Base-by-base conservation (phyloP, 1,140 invertebrate genomes). In the Nasonia longicornis region DNA sequence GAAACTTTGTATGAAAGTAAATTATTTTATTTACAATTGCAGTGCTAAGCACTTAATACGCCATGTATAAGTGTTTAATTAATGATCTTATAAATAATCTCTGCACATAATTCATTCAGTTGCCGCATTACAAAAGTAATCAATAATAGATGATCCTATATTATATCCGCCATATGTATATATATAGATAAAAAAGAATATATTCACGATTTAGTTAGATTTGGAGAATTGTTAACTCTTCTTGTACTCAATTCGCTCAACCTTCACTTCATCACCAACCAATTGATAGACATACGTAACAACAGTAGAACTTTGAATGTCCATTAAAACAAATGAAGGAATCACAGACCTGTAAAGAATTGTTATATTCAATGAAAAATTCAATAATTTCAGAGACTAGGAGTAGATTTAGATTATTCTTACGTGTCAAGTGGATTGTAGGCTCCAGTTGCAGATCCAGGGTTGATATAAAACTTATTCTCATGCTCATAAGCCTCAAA, bases 401-500 rank as follows among this genome's bases (percentile, higher is more conserved):
- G 80, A 75, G 48, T 52, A 75, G 6, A 63, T 75, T 81, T 80
- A 20, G 81, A 69, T 38, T 74, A 78, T 52, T 87, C 92, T 92
- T 93, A 98, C 95, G 94, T 96, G 86, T 98, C 97, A 71, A 98
- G 89, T 31, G 98, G 95, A 93, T 95, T 97, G 87, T 98, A 99
- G 22, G 99, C 98, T 67, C 99, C 99, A 80, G 99, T 99, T 8
- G 98, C 98, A 66, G 98, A 99, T 26, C 99, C 99, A 72, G 99
- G 99, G 92, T 99, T 99, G 66, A 99, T 99, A 90, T 98, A 99
- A 91, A 99, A 99, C 89, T 98, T 98, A 86, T 98, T 98, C 90
- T 99, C 98, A 92, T 99, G 97, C 91, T 99, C 98, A 89, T 98
- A 99, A 0, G 98, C 98, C 89, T 99, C 97, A 92, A 99, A 99